Evolutionary conservation across 2,113 vertebrate species (phyloP), one percentile per base, ranked within the genome.

Genomic region (Caretta caretta): DNA sequence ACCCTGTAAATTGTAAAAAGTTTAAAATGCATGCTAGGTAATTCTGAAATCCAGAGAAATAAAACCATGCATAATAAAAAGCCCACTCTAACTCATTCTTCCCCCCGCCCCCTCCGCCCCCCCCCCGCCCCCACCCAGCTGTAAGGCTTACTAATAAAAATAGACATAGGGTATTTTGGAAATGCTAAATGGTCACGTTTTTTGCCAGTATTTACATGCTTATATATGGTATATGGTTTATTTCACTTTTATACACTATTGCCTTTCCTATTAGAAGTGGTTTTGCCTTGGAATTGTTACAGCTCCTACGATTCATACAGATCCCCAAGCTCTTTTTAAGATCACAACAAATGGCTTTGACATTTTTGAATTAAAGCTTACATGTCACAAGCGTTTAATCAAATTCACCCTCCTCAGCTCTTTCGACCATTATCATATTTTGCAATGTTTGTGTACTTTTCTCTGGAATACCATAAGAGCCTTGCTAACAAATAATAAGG

Each of bases 31-130:
- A 97, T 57, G 89, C 91, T 97, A 98, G 96, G 96, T 98, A 97
- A 97, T 98, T 97, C 95, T 95, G 94, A 98, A 98, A 98, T 97
- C 97, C 96, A 97, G 94, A 98, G 97, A 98, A 97, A 97, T 97
- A 98, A 97, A 98, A 90, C 93, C 89, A 95, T 96, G 96, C 76
- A 96, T 97, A 98, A 98, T 97, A 98, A 98, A 97, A 98, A 92
- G 88, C 90, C 92, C 89, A 95, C 95, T 97, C 94, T 59, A 91
- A 92, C 91, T 97, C 96, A 94, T 97, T 97, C 92, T 59, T 46
- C 49, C 49, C 95, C 96, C 56, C 89, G 38, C 38, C 38, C 38
- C 38, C 38, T 38, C 38, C 38, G 38, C 38, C 48, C n/a, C n/a
- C n/a, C 48, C 48, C 8, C 48, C 48, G 2, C 48, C 48, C 48